Conservation (phyloP, 2,113 vertebrate genomes). For the Marmota monax region DNA sequence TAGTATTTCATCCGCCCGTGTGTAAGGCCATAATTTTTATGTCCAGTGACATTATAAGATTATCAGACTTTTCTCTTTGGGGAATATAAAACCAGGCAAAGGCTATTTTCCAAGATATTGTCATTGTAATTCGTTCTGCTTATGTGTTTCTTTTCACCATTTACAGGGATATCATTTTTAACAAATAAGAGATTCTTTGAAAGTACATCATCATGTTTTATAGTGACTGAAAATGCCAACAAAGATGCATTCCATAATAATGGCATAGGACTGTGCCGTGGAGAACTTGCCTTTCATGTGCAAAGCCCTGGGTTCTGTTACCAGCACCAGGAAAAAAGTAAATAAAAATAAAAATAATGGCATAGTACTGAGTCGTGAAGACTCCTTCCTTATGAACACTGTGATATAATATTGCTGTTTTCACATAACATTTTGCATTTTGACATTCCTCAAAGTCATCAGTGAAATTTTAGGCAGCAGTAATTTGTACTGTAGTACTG, state of each 20-base stretch:
- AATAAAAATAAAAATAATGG: neutral
- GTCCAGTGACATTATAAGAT: neutral
- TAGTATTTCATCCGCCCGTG: neutral
- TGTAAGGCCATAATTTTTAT: neutral
- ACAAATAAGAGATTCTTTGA: conserved; percentile 22
- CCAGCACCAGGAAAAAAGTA: neutral
- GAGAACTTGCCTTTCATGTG: neutral
- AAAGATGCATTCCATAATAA: neutral
- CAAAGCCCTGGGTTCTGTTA: neutral
- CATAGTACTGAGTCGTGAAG: neutral
- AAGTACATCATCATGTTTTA: conserved; percentile 44
- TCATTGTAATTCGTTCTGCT: conserved; percentile 18
- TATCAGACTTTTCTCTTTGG: conserved; percentile 3
- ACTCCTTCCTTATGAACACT: neutral
- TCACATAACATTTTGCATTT: neutral
- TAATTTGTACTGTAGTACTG: neutral
- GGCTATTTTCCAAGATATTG: neutral
- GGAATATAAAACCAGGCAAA: neutral
- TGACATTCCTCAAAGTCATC: neutral
- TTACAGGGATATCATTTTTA: conserved; percentile 6
- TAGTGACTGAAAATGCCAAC: neutral
- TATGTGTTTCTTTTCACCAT: neutral
- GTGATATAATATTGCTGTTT: neutral
- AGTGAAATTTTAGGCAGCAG: neutral
- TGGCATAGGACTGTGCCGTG: neutral